A percentile compares a stretch with the other conserved stretches of the same genome.
Evolutionary conservation across 2,797 vertebrate genomes (phyloP).

Genomic region (Cygnus olor): DNA sequence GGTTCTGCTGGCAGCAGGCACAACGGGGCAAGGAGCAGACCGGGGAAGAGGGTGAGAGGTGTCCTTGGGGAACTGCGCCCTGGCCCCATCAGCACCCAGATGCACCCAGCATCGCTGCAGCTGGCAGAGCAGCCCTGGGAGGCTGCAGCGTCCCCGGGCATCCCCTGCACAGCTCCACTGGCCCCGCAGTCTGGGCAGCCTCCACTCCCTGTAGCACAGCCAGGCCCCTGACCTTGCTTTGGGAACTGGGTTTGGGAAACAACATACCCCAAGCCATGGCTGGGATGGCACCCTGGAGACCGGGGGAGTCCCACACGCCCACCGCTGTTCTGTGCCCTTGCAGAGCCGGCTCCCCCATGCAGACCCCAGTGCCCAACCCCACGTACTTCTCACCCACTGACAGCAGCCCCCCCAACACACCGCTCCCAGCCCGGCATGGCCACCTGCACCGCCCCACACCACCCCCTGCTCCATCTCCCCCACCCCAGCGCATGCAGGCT

Average conservation of each 20-base stretch:
- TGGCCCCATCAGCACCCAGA: neutral
- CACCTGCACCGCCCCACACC: neutral
- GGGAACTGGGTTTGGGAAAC: neutral
- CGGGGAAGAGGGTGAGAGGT: accelerated
- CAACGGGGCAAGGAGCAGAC: neutral
- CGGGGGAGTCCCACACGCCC: accelerated
- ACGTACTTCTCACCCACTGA: accelerated
- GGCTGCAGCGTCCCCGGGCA: accelerated
- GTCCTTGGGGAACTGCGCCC: neutral
- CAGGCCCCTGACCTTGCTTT: neutral
- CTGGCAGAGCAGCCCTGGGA: neutral
- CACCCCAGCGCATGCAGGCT: accelerated
- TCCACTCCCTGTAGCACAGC: neutral
- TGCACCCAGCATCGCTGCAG: accelerated
- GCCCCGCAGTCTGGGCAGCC: accelerated
- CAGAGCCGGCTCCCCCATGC: too few species aligned
- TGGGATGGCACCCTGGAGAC: neutral
- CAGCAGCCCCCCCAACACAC: neutral
- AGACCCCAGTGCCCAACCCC: neutral
- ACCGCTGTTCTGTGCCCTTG: accelerated
- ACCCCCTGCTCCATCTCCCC: too few species aligned
- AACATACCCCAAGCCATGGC: accelerated
- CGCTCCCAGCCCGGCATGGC: neutral
- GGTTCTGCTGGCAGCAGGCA: neutral
- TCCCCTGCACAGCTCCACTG: accelerated